phyloP scores from a whole-genome alignment of 30 jellyfish, hydroid and myxozoan species.

The Pelagia noctiluca region DNA sequence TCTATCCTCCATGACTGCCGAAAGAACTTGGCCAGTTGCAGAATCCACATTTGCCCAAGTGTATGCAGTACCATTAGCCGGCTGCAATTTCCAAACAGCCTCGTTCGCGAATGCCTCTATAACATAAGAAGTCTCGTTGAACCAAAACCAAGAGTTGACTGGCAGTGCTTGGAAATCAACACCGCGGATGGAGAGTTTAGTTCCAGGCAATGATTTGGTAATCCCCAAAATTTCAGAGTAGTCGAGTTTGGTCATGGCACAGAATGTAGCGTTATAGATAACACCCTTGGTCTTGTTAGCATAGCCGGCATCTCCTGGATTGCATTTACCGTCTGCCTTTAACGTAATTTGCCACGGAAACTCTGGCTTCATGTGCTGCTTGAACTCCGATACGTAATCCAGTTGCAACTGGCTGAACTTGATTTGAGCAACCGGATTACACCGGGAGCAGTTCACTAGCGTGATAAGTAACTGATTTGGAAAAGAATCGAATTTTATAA shows the following conservation, averaged over 20 bases:
- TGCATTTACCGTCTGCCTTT: constrained; percentile 23
- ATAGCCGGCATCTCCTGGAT: background rate
- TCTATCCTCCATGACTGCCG: constrained; percentile 26
- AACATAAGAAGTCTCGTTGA: constrained; percentile 27
- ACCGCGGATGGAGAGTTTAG: constrained; percentile 14
- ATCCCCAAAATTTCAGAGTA: background rate
- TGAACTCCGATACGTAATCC: constrained; percentile 2
- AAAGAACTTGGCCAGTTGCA: constrained; percentile 1
- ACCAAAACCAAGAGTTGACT: constrained; percentile 79
- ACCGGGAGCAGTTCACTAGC: constrained; percentile 30
- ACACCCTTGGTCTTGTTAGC: constrained; percentile 7
- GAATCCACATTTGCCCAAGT: constrained; percentile 18
- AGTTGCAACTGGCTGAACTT: background rate
- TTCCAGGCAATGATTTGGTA: constrained; percentile 3
- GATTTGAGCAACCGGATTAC: constrained; percentile 6
- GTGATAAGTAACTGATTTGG: background rate
- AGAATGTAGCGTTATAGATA: constrained; percentile 41
- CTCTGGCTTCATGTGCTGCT: constrained; percentile 38
- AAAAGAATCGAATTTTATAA: background rate
- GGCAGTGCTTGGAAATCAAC: constrained; percentile 45
- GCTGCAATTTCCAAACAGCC: constrained; percentile 29
- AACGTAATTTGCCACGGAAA: constrained; percentile 17
- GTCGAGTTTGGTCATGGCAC: constrained; percentile 24
- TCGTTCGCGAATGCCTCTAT: constrained; percentile 53
- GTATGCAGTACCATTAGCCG: constrained; percentile 30